Conservation (phyloP, 2,888 invertebrate species). For the Scelioninae gen. 1 region DNA sequence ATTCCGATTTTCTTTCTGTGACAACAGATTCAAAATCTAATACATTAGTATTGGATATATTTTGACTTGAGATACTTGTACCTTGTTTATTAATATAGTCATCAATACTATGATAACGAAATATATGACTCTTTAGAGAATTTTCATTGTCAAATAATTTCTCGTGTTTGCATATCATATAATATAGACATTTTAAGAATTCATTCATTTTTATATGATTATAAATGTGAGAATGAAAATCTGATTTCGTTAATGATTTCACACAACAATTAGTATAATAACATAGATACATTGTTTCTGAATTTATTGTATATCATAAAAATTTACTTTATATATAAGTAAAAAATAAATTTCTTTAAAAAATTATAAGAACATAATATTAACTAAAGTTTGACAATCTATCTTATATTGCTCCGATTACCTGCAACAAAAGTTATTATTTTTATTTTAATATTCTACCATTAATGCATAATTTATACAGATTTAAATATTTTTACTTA, state of each 20-base stretch:
- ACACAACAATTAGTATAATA: constrained; percentile 12
- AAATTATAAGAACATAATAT: no score
- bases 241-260: neutral
- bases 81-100: neutral
- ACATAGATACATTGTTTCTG: constrained; percentile 22
- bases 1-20: constrained; percentile 6
- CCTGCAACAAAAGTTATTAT: no score
- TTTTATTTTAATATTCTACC: no score
- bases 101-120: constrained; percentile 23
- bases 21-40: neutral
- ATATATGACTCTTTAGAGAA: constrained; percentile 35
- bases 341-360: no score
- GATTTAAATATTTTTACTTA: no score
- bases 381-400: no score
- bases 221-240: constrained; percentile 30
- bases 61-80: constrained; percentile 10
- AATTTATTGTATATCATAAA: no score
- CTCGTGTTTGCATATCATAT: constrained; percentile 18
- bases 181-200: constrained; percentile 24
- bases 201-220: constrained; percentile 21
- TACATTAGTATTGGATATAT: constrained; percentile 1
- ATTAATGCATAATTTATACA: no score
- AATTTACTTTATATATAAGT: no score
- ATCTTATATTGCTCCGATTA: no score
- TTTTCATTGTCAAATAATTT: constrained; percentile 32